These are phyloP conservation scores for Drosophila rufa DNA, from an alignment of 1,140 invertebrate genomes.

Conservation along the genomic window DNA sequence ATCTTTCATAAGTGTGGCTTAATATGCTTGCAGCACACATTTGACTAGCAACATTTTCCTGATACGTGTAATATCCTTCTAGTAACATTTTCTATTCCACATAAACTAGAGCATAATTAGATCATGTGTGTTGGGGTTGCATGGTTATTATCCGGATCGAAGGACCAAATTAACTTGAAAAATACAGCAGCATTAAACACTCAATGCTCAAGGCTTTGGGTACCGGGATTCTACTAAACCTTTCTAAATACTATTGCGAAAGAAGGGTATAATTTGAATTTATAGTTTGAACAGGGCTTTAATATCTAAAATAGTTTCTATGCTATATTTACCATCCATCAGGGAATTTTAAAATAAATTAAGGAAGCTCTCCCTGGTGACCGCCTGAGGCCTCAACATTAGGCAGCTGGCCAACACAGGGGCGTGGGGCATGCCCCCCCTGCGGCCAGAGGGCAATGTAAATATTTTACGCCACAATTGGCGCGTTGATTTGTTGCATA, in stretches of 20 bases:
- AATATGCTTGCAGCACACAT: too few species aligned
- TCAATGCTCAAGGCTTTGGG: too few species aligned
- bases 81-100: not conserved
- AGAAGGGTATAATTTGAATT: not conserved
- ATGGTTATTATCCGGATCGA: too few species aligned
- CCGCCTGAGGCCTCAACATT: slow-evolving; percentile 1
- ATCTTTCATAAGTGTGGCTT: too few species aligned
- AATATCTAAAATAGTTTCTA: too few species aligned
- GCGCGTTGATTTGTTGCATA: slow-evolving; percentile 79
- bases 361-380: not conserved
- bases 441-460: slow-evolving; percentile 43
- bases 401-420: not conserved
- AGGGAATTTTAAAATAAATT: not conserved
- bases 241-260: not conserved
- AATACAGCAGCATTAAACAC: too few species aligned
- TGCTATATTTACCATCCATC: not conserved
- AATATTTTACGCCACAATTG: slow-evolving; percentile 82
- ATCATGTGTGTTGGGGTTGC: too few species aligned
- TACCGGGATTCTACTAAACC: not conserved
- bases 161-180: too few species aligned
- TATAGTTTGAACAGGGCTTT: too few species aligned
- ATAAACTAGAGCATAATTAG: too few species aligned
- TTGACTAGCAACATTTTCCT: not conserved
- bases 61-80: not conserved
- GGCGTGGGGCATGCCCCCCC: not conserved